phyloP scores from a whole-genome alignment of 2,888 invertebrate species.

The Pseudococcus jackbeardsleyi region DNA sequence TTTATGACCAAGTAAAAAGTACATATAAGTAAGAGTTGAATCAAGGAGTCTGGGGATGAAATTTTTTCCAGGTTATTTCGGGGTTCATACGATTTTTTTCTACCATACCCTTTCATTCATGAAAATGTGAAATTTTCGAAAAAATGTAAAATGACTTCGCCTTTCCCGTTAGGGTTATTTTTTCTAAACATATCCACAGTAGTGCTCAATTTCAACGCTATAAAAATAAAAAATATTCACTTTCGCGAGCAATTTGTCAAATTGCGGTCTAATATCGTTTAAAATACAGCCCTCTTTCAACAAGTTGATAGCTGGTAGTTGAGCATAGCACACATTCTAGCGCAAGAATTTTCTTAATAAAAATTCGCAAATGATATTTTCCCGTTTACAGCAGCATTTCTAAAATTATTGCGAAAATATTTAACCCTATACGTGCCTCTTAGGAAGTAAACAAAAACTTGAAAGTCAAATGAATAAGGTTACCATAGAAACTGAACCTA shows the following conservation, averaged over 20 bases:
- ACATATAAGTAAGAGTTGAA: too few relatives aligned
- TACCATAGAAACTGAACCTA: conserved; percentile 44
- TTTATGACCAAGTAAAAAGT: too few relatives aligned
- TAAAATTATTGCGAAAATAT: conserved; percentile 37
- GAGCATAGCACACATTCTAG: conserved; percentile 15
- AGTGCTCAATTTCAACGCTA: too few relatives aligned
- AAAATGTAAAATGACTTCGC: too few relatives aligned
- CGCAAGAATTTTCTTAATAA: conserved; percentile 33
- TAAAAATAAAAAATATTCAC: too few relatives aligned
- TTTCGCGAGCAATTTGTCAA: neutral
- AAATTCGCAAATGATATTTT: conserved; percentile 12
- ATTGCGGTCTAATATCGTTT: neutral
- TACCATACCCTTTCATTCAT: too few relatives aligned
- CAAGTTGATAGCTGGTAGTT: neutral
- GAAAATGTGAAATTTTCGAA: too few relatives aligned
- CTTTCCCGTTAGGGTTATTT: too few relatives aligned
- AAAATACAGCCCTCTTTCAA: neutral
- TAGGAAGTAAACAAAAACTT: conserved; percentile 48
- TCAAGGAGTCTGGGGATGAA: too few relatives aligned
- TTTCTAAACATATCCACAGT: too few relatives aligned
- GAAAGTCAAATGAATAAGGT: conserved; percentile 42
- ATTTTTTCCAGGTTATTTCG: too few relatives aligned
- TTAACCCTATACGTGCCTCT: conserved; percentile 32
- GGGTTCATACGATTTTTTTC: too few relatives aligned
- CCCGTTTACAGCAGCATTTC: neutral